Conservation (phyloP, 2,113 vertebrate species). For the Platysternon megacephalum region DNA sequence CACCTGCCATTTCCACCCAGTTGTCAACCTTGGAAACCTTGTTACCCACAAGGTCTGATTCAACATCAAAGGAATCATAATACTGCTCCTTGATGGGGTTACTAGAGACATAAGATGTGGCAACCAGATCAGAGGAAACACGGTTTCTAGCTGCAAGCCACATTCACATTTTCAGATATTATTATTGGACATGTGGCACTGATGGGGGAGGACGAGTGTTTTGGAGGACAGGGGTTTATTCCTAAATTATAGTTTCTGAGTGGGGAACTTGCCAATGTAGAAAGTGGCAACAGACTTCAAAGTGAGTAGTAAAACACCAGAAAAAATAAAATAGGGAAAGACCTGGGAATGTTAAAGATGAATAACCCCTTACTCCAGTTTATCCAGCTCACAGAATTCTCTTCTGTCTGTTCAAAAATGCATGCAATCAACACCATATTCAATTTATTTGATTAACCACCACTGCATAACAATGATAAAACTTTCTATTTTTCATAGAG, state of each 20-base stretch:
- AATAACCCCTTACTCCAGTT: neutral
- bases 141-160: neutral
- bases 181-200: fast-evolving
- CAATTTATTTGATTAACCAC: neutral
- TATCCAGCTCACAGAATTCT: fast-evolving
- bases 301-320: neutral
- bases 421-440: fast-evolving
- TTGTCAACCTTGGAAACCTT: constrained; percentile 9
- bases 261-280: neutral
- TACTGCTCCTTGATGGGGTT: neutral
- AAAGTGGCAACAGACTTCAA: neutral
- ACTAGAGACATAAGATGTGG: neutral
- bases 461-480: neutral
- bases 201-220: neutral
- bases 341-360: neutral
- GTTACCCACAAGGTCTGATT: neutral
- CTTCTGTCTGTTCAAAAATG: neutral
- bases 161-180: neutral
- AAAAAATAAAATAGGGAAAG: neutral
- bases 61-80: neutral
- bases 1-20: neutral
- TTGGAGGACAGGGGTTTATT: neutral
- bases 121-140: neutral
- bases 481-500: fast-evolving
- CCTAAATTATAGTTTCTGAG: neutral